A percentile compares a stretch with the other conserved stretches of the same genome.
These are phyloP conservation scores for Napeogenes sylphis DNA, from an alignment of 2,888 invertebrate species.

Conservation along the genomic window DNA sequence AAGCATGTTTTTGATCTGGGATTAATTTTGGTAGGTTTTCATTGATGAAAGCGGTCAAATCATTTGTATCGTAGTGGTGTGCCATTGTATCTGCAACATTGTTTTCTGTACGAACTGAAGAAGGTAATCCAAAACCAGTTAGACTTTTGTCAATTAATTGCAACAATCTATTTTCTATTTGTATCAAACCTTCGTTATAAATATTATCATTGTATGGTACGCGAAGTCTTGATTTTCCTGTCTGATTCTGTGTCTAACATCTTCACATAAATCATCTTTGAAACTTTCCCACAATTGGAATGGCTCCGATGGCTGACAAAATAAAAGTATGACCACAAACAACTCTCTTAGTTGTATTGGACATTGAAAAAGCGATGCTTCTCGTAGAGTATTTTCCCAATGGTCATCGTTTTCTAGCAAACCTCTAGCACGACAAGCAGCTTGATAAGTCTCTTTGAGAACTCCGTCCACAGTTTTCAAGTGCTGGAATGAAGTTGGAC, in stretches of 20 bases:
- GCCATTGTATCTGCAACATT: conserved; percentile 25
- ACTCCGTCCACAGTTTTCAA: conserved; percentile 34
- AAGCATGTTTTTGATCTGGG: conserved; percentile 29
- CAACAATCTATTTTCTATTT: conserved; percentile 30
- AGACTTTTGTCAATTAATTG: conserved; percentile 30
- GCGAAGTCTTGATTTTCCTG: conserved; percentile 21
- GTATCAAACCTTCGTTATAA: conserved; percentile 14
- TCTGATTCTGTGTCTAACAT: conserved; percentile 22
- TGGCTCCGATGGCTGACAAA: conserved; percentile 29
- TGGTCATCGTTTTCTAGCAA: too few species aligned
- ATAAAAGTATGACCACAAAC: conserved; percentile 33
- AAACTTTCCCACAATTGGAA: conserved; percentile 12
- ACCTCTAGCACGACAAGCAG: conserved; percentile 28
- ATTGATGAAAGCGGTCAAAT: conserved; percentile 19
- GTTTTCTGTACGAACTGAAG: conserved; percentile 25
- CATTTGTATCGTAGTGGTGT: conserved; percentile 26
- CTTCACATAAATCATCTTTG: conserved; percentile 14
- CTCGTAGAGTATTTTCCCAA: conserved; percentile 25
- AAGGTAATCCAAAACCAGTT: conserved; percentile 32
- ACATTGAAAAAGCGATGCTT: conserved; percentile 25
- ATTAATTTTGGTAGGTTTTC: conserved; percentile 29
- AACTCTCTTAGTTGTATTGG: conserved; percentile 29
- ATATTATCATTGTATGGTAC: conserved; percentile 9
- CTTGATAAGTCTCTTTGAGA: conserved; percentile 30
- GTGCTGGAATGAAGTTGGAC: conserved; percentile 33